A percentile compares a stretch with the other conserved stretches of the same genome.
Conservation (phyloP, 2,113 vertebrate genomes). For the Callipepla squamata region DNA sequence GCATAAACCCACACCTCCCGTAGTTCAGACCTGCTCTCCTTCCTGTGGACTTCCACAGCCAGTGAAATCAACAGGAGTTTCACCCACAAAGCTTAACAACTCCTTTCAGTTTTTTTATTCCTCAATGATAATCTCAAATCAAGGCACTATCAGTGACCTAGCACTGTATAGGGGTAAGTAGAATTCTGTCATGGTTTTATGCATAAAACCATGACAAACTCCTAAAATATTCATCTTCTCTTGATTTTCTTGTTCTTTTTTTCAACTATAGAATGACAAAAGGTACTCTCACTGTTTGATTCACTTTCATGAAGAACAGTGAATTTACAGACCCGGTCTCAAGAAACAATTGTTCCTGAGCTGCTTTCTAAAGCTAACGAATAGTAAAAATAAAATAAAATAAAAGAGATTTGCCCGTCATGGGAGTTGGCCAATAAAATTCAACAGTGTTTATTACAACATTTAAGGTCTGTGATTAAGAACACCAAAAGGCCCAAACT, state of each 20-base stretch:
- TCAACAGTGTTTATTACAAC: constrained; percentile 85
- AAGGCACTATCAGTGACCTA: constrained; percentile 14
- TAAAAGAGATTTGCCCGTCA: constrained; percentile 77
- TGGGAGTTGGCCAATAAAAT: constrained; percentile 82
- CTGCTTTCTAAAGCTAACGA: constrained; percentile 60
- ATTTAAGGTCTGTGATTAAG: constrained; percentile 88
- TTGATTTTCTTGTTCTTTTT: background rate
- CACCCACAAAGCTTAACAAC: constrained; percentile 14
- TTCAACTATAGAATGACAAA: constrained; percentile 22
- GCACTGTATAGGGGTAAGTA: background rate
- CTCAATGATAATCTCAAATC: constrained; percentile 14
- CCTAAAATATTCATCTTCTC: constrained; percentile 8
- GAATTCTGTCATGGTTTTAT: background rate
- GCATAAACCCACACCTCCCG: background rate
- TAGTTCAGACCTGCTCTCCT: background rate
- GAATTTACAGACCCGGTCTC: constrained; percentile 49
- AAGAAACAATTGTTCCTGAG: background rate
- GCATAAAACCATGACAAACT: background rate
- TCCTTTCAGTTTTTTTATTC: background rate
- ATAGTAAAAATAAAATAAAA: constrained; percentile 78
- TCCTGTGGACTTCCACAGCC: background rate
- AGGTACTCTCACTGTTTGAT: constrained; percentile 13
- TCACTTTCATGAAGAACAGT: constrained; percentile 42
- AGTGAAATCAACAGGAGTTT: constrained; percentile 1
- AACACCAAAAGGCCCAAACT: constrained; percentile 84